Evolutionary conservation across 2,888 invertebrate species (phyloP).

Genomic region (Tyria jacobaeae): DNA sequence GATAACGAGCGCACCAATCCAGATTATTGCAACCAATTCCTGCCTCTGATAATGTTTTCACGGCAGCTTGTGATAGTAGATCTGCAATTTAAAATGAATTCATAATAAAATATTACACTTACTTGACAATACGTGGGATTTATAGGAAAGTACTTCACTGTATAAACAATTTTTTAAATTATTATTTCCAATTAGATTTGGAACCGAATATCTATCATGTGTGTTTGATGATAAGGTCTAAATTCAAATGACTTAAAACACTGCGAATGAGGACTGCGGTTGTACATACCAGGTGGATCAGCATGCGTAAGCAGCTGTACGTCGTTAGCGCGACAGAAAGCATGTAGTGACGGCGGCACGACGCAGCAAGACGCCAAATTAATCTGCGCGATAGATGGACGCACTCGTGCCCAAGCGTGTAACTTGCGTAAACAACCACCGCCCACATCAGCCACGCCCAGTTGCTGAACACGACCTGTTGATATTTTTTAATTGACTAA

Average conservation of each 20-base stretch:
- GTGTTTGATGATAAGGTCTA: too few relatives aligned
- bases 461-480: constrained; percentile 86
- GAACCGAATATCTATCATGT: too few relatives aligned
- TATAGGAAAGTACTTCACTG: too few relatives aligned
- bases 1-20: constrained; percentile 94
- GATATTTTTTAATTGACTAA: background rate
- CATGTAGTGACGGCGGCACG: constrained; percentile 95
- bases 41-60: constrained; percentile 85
- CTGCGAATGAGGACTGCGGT: too few relatives aligned
- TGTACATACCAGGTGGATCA: constrained; percentile 92
- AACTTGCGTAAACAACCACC: constrained; percentile 91
- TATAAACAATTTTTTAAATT: too few relatives aligned
- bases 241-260: too few relatives aligned
- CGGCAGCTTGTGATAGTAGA: constrained; percentile 79
- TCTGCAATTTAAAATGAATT: constrained; percentile 57
- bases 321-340: constrained; percentile 95
- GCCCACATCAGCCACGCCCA: constrained; percentile 97
- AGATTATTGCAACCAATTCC: constrained; percentile 78
- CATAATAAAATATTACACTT: background rate
- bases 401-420: constrained; percentile 91
- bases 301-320: constrained; percentile 98
- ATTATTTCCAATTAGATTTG: too few relatives aligned
- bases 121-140: too few relatives aligned
- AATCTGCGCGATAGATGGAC: constrained; percentile 96
- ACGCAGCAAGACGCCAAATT: constrained; percentile 97